Evolutionary conservation across 2,888 invertebrate genomes (phyloP).

Genomic region (Volucella zonaria): DNA sequence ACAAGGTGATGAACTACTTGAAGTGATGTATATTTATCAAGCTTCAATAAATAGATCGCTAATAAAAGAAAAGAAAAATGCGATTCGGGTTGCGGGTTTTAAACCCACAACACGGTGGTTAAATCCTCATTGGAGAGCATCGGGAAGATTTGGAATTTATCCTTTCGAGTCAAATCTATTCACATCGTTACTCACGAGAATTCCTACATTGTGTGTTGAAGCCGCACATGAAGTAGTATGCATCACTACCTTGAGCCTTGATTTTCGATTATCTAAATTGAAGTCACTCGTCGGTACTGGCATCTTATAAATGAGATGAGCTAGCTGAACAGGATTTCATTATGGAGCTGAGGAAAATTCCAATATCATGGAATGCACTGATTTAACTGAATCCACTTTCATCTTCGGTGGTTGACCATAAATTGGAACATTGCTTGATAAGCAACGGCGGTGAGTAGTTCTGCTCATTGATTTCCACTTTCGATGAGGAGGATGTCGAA

Average conservation of each 20-base stretch:
- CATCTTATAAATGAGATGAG: slow-evolving; percentile 67
- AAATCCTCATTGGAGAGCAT: slow-evolving; percentile 81
- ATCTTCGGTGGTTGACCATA: slow-evolving; percentile 85
- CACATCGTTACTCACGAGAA: slow-evolving; percentile 77
- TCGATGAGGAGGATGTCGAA: slow-evolving; percentile 81
- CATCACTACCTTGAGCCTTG: slow-evolving; percentile 79
- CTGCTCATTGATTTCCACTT: slow-evolving; percentile 81
- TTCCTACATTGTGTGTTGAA: slow-evolving; percentile 76
- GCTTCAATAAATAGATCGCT: slow-evolving; percentile 62
- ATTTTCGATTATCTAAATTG: slow-evolving; percentile 79
- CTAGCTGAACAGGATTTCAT: slow-evolving; percentile 74
- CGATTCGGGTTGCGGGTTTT: slow-evolving; percentile 35
- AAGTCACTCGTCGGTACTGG: slow-evolving; percentile 53
- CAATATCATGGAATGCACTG: slow-evolving; percentile 92
- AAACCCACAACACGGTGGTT: slow-evolving; percentile 80
- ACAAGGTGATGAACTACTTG: too few relatives aligned
- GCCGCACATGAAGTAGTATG: slow-evolving; percentile 27
- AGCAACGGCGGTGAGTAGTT: slow-evolving; percentile 66
- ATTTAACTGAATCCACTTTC: slow-evolving; percentile 94
- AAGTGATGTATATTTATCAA: too few relatives aligned
- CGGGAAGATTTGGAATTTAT: slow-evolving; percentile 80
- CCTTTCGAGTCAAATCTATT: slow-evolving; percentile 79
- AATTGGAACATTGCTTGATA: slow-evolving; percentile 59
- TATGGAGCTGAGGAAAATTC: slow-evolving; percentile 84
- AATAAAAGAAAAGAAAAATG: slow-evolving; percentile 15